Evolutionary conservation across 2,797 vertebrate genomes (phyloP).

Genomic region (Takifugu ocellatus): DNA sequence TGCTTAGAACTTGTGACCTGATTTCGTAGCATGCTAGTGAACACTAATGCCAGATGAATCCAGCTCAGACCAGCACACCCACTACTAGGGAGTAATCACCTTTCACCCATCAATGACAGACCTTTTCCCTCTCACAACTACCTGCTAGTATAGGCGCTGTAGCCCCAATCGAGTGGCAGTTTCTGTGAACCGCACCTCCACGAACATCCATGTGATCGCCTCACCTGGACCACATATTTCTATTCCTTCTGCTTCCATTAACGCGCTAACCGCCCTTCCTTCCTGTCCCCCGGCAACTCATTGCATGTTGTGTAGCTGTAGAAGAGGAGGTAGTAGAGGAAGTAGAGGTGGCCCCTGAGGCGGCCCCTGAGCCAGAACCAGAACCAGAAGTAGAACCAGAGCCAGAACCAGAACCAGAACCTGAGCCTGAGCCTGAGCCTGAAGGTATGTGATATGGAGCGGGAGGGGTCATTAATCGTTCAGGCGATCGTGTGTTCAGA

Average conservation of each 20-base stretch:
- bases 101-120: conserved; percentile 13
- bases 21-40: conserved; percentile 53
- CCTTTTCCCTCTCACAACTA: conserved; percentile 43
- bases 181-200: conserved; percentile 19
- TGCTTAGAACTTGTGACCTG: conserved; percentile 40
- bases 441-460: conserved; percentile 82
- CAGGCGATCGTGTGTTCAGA: conserved; percentile 36
- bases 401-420: conserved; percentile 44
- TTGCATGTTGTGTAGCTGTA: conserved; percentile 77
- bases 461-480: conserved; percentile 66
- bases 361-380: conserved; percentile 63
- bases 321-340: conserved; percentile 70
- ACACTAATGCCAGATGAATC: conserved; percentile 40
- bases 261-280: conserved; percentile 65
- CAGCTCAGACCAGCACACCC: neutral
- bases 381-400: conserved; percentile 53
- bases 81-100: no score
- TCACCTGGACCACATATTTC: conserved; percentile 14
- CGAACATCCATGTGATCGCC: conserved; percentile 33
- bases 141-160: conserved; percentile 50
- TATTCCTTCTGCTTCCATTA: conserved; percentile 53
- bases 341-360: conserved; percentile 81
- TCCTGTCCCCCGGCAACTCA: conserved; percentile 53
- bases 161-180: conserved; percentile 45
- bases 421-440: conserved; percentile 65